These are phyloP conservation scores for Psittacula echo DNA, from an alignment of 2,797 vertebrate genomes.

Conservation along the genomic window DNA sequence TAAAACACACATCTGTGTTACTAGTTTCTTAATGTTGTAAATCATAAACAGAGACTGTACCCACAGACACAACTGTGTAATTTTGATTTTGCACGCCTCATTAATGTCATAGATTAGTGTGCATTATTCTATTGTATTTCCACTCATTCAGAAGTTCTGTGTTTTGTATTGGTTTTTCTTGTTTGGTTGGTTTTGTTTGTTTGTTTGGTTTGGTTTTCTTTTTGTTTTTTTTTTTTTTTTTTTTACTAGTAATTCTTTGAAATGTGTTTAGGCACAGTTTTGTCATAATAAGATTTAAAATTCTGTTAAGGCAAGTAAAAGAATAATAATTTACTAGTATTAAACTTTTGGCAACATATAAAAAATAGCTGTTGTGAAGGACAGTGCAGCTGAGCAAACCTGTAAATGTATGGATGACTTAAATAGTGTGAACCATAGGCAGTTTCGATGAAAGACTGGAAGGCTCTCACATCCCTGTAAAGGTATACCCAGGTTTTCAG, in stretches of 20 bases:
- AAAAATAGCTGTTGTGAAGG: not conserved
- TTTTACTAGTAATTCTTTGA: not conserved
- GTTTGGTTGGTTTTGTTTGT: not conserved
- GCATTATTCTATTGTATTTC: not conserved
- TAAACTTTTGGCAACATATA: not conserved
- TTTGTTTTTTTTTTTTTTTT: not conserved
- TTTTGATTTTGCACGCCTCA: constrained; percentile 1
- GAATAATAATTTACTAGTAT: not conserved
- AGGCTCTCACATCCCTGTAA: not conserved
- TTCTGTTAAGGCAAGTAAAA: not conserved
- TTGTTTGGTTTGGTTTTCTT: not conserved
- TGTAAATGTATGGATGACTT: not conserved
- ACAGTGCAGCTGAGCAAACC: not conserved
- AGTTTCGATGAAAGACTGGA: not conserved
- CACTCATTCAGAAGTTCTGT: not conserved
- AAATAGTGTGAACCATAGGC: not conserved
- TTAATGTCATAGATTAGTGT: constrained; percentile 12
- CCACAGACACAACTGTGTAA: not conserved
- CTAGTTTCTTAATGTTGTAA: not conserved
- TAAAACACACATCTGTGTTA: not conserved
- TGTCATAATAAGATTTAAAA: not conserved
- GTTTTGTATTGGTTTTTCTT: not conserved
- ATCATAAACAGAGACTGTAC: not conserved
- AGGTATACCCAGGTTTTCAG: not conserved
- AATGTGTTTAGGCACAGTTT: not conserved